phyloP scores from a whole-genome alignment of 2,113 vertebrate genomes.

The Etheostoma spectabile region DNA sequence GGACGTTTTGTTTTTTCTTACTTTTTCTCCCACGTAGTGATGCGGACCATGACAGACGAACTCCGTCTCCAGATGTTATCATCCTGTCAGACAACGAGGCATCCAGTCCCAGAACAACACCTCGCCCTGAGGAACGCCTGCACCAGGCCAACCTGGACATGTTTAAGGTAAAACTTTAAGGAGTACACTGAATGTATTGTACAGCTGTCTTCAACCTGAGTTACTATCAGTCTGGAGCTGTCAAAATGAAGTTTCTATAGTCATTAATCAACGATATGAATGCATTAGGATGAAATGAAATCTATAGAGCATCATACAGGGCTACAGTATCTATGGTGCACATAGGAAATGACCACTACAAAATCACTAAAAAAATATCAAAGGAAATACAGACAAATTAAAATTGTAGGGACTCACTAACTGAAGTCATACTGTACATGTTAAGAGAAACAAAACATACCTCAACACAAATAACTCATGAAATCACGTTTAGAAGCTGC shows the following conservation, averaged over 20 bases:
- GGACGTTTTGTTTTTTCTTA: not conserved
- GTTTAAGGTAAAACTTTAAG: conserved; percentile 89
- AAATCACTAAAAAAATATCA: no score
- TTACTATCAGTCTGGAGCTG: not conserved
- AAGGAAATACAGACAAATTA: not conserved
- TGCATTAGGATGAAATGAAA: not conserved
- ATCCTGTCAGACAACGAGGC: conserved; percentile 98
- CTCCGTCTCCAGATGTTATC: conserved; percentile 95
- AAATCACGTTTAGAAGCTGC: no score
- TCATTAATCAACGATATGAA: not conserved
- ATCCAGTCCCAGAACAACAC: conserved; percentile 93
- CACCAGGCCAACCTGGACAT: conserved; percentile 94
- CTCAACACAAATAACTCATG: not conserved
- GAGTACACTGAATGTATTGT: not conserved
- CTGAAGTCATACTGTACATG: not conserved
- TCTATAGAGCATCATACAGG: not conserved
- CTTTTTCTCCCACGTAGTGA: conserved; percentile 79
- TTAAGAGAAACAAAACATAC: not conserved
- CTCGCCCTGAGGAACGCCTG: conserved; percentile 90
- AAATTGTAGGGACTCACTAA: not conserved
- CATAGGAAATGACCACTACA: not conserved
- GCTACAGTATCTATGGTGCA: not conserved
- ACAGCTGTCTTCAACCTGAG: not conserved
- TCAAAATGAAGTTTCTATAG: not conserved
- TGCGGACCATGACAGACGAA: conserved; percentile 88